A percentile compares a stretch with the other conserved stretches of the same genome.
Conservation (phyloP, 2,888 invertebrate genomes). For the Pachycephus smyrnensis region DNA sequence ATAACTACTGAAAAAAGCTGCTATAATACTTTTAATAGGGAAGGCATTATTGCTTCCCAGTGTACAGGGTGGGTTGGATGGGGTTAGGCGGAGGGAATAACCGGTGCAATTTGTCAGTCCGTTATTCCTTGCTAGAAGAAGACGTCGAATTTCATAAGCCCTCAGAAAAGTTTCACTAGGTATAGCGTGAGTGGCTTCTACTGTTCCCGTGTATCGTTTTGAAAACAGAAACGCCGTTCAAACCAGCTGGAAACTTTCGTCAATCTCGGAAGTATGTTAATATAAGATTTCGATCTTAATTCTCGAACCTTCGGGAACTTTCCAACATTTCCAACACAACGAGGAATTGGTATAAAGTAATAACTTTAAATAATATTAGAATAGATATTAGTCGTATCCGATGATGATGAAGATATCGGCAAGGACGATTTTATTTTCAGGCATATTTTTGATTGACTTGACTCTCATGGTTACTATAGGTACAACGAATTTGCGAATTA, state of each 20-base stretch:
- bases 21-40: too few relatives aligned
- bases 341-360: not conserved
- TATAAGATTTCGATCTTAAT: not conserved
- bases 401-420: not conserved
- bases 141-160: not conserved
- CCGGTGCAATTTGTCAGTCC: not conserved
- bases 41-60: too few relatives aligned
- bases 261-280: conserved; percentile 1
- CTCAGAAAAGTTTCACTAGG: not conserved
- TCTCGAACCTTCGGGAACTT: not conserved
- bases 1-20: too few relatives aligned
- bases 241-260: not conserved
- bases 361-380: not conserved
- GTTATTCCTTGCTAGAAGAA: not conserved
- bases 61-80: not conserved
- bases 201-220: not conserved
- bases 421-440: not conserved
- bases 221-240: not conserved
- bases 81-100: not conserved
- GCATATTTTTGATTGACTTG: not conserved
- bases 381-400: not conserved
- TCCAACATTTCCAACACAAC: too few relatives aligned
- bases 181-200: not conserved
- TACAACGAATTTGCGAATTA: too few relatives aligned
- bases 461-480: too few relatives aligned